Percentiles rank a stretch among this genome's conserved stretches.
These are phyloP conservation scores for Acrocephalus scirpaceus DNA, from an alignment of 2,797 vertebrate genomes.

Conservation along the genomic window DNA sequence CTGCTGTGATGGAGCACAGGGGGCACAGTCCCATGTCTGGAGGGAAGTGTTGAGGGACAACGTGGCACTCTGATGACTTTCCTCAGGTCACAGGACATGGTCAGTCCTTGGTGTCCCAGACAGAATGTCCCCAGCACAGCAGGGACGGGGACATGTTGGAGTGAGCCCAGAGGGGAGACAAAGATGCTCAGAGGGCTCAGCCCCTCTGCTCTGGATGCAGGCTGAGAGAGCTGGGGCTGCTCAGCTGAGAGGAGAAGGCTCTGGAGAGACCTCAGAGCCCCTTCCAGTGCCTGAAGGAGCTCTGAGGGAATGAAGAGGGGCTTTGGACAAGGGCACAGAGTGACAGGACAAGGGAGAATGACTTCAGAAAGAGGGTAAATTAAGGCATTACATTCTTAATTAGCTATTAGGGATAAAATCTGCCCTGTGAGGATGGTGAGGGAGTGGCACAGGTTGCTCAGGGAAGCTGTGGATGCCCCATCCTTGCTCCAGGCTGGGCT, in stretches of 20 bases:
- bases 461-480: background rate
- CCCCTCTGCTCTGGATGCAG: background rate
- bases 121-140: background rate
- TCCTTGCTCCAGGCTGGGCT: background rate
- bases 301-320: background rate
- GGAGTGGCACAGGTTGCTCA: background rate
- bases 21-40: fast-evolving
- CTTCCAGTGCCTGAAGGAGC: background rate
- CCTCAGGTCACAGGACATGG: background rate
- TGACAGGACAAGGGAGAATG: background rate
- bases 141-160: background rate
- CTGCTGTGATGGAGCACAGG: background rate
- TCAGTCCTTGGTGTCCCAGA: background rate
- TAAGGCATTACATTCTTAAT: background rate
- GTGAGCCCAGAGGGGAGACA: background rate
- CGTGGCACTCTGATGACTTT: background rate
- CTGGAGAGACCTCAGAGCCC: background rate
- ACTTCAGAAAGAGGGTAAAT: background rate
- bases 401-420: background rate
- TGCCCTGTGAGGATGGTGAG: background rate
- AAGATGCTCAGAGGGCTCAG: background rate
- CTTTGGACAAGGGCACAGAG: background rate
- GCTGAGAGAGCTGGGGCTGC: background rate
- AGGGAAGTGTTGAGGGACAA: background rate
- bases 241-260: background rate